Evolutionary conservation across 2,797 vertebrate genomes (phyloP), one percentile per base, ranked within the genome.

Genomic region (Coregonus sp.): DNA sequence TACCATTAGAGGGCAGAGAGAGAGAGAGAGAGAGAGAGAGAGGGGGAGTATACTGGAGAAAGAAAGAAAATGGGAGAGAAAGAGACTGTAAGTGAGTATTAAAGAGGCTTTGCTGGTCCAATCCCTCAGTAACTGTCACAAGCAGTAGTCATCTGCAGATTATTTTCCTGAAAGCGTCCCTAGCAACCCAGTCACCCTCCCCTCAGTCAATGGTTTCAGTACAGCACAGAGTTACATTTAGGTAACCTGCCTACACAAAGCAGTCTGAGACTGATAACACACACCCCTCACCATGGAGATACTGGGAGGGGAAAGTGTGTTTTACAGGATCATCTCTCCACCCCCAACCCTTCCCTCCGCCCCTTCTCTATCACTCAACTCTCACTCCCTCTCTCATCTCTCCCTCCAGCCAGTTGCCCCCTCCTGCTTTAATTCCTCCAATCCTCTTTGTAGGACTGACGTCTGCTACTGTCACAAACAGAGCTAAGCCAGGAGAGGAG

Each of bases 401-500:
- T 11, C n/a, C 35, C 73, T 20, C 15, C n/a, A 37, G n/a, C n/a
- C 56, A 47, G 40, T 47, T n/a, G 7, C 79, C 59, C 88, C 82
- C 81, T 87, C 85, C 85, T 89, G 93, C 76, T 92, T 94, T 95
- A 95, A 94, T 91, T 89, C 94, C 91, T 89, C 87, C 94, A 95
- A 96, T 95, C 95, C 95, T 95, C 95, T 96, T 96, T 95, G 93
- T 92, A 89, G 88, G 84, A 93, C 93, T 95, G 95, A 95, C 94
- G 94, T 91, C 89, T 91, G 91, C 92, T 92, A 88, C 94, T 94
- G 94, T 94, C 94, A 94, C 92, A 92, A 94, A 91, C 93, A 94
- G 92, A 91, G 92, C 93, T 95, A 94, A 87, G 83, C 81, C 82
- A 84, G 85, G 77, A 76, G 59, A 73, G 50, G 78, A 83, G 77